phyloP scores from a whole-genome alignment of 2,888 invertebrate genomes.

The Drosophila meridiana region DNA sequence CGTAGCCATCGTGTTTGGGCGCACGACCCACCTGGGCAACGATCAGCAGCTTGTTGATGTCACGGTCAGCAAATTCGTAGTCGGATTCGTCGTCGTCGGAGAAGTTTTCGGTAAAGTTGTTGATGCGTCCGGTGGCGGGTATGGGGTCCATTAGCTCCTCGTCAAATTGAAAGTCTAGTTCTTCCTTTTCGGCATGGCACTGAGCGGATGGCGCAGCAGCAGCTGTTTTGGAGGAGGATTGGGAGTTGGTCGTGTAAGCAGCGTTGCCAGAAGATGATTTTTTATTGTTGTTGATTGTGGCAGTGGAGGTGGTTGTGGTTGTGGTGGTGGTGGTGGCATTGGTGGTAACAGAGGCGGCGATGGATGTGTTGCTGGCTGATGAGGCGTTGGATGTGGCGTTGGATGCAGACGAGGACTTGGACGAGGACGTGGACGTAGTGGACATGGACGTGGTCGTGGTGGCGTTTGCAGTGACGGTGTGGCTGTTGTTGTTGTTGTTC shows the following conservation, averaged over 20 bases:
- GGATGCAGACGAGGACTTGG: constrained; percentile 59
- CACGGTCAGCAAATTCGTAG: constrained; percentile 95
- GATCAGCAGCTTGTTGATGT: constrained; percentile 96
- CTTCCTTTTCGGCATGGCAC: constrained; percentile 89
- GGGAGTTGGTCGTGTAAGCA: constrained; percentile 75
- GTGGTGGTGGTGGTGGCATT: constrained; percentile 23
- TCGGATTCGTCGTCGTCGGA: constrained; percentile 93
- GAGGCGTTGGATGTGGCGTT: constrained; percentile 61
- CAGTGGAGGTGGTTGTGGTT: constrained; percentile 37
- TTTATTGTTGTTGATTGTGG: constrained; percentile 43
- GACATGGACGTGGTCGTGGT: constrained; percentile 59
- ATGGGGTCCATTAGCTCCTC: constrained; percentile 95
- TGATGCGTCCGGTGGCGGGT: constrained; percentile 89
- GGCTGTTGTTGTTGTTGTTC: constrained; percentile 42
- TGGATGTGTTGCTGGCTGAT: constrained; percentile 52
- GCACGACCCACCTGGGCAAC: constrained; percentile 92
- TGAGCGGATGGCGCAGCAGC: constrained; percentile 75
- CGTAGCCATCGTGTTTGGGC: constrained; percentile 94
- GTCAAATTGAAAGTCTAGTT: constrained; percentile 98
- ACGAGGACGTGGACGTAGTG: constrained; percentile 43
- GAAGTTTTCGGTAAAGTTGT: constrained; percentile 91
- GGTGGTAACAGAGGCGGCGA: constrained; percentile 47
- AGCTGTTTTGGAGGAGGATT: constrained; percentile 82
- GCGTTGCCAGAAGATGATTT: constrained; percentile 72
- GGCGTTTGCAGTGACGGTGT: constrained; percentile 44